A percentile compares a stretch with the other conserved stretches of the same genome.
Conservation (phyloP, 2,888 invertebrate species). For the Napeogenes inachia region DNA sequence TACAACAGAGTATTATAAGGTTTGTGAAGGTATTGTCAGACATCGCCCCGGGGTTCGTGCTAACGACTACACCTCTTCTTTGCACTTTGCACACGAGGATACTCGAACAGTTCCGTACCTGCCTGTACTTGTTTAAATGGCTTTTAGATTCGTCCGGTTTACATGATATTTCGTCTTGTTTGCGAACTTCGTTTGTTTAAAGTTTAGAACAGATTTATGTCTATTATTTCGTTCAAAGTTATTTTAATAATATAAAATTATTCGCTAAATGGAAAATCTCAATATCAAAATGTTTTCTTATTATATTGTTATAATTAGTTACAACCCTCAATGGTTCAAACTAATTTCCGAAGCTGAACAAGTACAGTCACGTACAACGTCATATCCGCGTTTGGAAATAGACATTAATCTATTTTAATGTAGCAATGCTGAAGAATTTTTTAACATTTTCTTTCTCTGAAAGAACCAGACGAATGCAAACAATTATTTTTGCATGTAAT, state of each 20-base stretch:
- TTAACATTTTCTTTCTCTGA: too few relatives aligned
- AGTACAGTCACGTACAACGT: too few relatives aligned
- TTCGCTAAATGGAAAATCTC: too few relatives aligned
- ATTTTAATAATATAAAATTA: background rate
- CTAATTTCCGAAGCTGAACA: too few relatives aligned
- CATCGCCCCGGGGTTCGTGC: conserved; percentile 41
- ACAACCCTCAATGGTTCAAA: too few relatives aligned
- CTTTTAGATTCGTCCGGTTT: conserved; percentile 24
- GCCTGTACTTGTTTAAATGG: conserved; percentile 27
- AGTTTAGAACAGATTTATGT: conserved; percentile 8
- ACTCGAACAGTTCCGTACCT: conserved; percentile 34
- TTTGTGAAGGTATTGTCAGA: conserved; percentile 27
- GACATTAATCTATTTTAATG: too few relatives aligned
- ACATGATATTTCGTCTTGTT: conserved; percentile 23
- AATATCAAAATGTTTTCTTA: too few relatives aligned
- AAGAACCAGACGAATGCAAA: too few relatives aligned
- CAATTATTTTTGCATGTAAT: too few relatives aligned
- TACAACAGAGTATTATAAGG: background rate
- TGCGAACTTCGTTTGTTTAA: conserved; percentile 18
- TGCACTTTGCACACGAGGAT: conserved; percentile 38
- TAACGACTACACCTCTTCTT: conserved; percentile 46
- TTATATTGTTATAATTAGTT: too few relatives aligned
- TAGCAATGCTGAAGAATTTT: too few relatives aligned
- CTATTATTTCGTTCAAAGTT: conserved; percentile 1
- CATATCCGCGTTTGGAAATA: too few relatives aligned